Conservation (phyloP, 2,797 vertebrate genomes). For the Ispidina lecontei region DNA sequence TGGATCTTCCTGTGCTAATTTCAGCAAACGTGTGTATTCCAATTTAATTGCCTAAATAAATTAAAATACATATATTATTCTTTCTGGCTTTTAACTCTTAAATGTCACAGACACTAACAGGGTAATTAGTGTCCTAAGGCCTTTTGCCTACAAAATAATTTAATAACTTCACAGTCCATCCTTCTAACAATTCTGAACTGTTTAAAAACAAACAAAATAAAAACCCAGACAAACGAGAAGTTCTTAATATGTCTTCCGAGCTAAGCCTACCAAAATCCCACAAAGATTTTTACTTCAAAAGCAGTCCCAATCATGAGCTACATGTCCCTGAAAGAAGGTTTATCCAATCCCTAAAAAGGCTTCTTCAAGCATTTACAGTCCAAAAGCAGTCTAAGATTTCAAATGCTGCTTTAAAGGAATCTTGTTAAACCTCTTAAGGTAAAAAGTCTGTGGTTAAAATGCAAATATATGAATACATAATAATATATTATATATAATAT, state of each 20-base stretch:
- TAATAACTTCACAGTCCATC: too few species aligned
- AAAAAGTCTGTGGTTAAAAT: neutral
- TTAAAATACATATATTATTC: neutral
- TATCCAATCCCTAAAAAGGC: neutral
- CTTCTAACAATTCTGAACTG: neutral
- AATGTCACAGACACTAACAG: neutral
- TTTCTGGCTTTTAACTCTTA: neutral
- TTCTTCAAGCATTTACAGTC: neutral
- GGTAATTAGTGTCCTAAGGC: neutral
- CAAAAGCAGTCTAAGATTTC: neutral
- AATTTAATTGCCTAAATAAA: conserved; percentile 90
- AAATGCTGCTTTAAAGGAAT: neutral
- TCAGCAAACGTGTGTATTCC: conserved; percentile 91
- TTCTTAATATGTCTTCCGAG: neutral
- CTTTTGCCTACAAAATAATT: neutral
- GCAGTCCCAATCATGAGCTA: neutral
- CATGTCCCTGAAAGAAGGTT: neutral
- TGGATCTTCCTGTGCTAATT: conserved; percentile 93
- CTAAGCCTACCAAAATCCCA: neutral
- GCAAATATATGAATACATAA: neutral
- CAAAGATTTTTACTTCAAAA: neutral
- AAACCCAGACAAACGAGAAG: neutral
- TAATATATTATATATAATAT: too few species aligned
- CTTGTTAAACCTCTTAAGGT: neutral
- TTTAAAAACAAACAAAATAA: neutral